These are phyloP conservation scores for Podarcis raffonei DNA, from an alignment of 2,113 vertebrate species.

Conservation along the genomic window DNA sequence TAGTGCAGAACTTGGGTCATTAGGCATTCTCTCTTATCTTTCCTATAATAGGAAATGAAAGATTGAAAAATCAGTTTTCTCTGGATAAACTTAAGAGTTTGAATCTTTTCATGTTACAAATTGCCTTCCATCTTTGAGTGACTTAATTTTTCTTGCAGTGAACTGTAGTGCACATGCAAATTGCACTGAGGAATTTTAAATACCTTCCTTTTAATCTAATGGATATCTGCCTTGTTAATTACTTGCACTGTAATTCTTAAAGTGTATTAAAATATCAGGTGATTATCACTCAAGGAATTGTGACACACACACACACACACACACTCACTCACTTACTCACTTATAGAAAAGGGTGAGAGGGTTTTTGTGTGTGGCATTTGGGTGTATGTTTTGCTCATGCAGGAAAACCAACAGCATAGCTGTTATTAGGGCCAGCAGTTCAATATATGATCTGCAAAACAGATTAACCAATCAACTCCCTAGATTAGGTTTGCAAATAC, in stretches of 20 bases:
- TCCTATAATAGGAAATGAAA: not conserved
- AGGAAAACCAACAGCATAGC: not conserved
- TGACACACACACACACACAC: not conserved
- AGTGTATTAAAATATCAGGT: not conserved
- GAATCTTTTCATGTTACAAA: not conserved
- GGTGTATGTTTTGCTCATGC: not conserved
- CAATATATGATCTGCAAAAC: not conserved
- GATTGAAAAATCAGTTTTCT: not conserved
- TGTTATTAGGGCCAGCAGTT: not conserved
- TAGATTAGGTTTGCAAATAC: not conserved
- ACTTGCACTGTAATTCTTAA: not conserved
- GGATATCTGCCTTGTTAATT: not conserved
- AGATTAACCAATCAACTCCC: conserved; percentile 3
- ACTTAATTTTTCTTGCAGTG: not conserved
- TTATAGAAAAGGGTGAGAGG: not conserved
- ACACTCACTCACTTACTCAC: no score
- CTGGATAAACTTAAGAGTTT: not conserved
- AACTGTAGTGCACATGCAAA: not conserved
- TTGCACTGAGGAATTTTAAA: not conserved
- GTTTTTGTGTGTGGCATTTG: not conserved
- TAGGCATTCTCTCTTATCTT: not conserved
- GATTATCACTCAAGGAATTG: not conserved
- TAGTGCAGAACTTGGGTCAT: not conserved
- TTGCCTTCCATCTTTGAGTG: not conserved
- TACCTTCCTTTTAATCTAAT: not conserved